Conservation (phyloP, 1,140 invertebrate species). For the Diorhabda carinulata region DNA sequence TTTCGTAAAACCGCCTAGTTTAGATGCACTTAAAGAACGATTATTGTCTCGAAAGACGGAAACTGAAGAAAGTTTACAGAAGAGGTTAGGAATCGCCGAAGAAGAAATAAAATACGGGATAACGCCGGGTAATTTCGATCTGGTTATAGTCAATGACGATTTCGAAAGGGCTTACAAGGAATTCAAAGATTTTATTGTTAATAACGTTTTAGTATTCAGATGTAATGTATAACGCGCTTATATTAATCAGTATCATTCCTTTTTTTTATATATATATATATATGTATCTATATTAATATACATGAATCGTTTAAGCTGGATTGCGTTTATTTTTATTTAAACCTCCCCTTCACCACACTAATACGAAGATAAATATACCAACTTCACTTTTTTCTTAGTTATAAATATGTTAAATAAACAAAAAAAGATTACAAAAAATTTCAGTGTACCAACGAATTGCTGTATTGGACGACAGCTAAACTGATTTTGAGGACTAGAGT, state of each 20-base stretch:
- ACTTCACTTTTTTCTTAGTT: too few relatives aligned
- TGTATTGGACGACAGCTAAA: too few relatives aligned
- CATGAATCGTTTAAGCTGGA: too few relatives aligned
- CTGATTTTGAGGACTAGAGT: too few relatives aligned
- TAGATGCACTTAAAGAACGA: slow-evolving; percentile 74
- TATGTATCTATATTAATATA: too few relatives aligned
- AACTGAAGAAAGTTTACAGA: slow-evolving; percentile 77
- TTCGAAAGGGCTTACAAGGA: slow-evolving; percentile 83
- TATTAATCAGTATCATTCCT: slow-evolving; percentile 9
- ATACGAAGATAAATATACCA: too few relatives aligned
- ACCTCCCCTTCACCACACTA: too few relatives aligned
- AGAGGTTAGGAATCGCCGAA: slow-evolving; percentile 67
- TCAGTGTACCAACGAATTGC: too few relatives aligned
- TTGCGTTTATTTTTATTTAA: too few relatives aligned
- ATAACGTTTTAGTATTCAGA: slow-evolving; percentile 26
- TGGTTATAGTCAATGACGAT: slow-evolving; percentile 87
- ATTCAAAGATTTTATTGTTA: slow-evolving; percentile 61
- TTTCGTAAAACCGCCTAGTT: slow-evolving; percentile 87
- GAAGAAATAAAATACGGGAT: slow-evolving; percentile 81
- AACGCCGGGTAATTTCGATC: slow-evolving; percentile 80
- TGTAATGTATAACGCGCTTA: neutral
- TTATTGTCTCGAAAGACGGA: slow-evolving; percentile 80
- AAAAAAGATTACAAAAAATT: too few relatives aligned
- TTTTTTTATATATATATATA: neutral
- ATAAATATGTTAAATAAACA: too few relatives aligned